Base-by-base conservation (phyloP, 1,140 invertebrate species). In the Drosophila kanapiae region DNA sequence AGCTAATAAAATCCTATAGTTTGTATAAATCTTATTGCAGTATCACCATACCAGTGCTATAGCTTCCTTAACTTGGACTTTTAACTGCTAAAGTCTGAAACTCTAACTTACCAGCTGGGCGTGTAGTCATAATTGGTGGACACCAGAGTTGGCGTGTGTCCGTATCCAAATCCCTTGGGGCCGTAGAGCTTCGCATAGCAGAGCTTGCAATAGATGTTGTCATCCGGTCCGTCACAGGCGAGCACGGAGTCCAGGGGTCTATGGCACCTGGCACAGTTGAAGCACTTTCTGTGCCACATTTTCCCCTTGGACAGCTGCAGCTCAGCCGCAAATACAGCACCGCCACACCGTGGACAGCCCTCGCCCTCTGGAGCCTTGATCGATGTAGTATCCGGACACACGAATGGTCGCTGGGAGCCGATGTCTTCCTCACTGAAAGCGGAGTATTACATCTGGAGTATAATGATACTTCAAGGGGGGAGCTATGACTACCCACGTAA, bases 251-350 rank as follows among this genome's bases (percentile, higher is more conserved):
- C 99, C 70, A 99, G 93, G 38, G 98, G 97, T 76, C 98, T 96
- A 88, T 98, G 97, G 92, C 99, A 99, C 91, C 97, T 96, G 59
- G 95, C 95, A 85, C 98, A 99, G 93, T 96, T 98, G 95, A 98
- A 99, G 93, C 98, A 99, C 90, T 96, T 96, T 93, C 97, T 98
- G 93, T 99, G 98, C 97, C 97, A 99, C 95, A 98, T 97, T 68
- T 96, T 97, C 93, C 97, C 97, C 92, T 98, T 98, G 80, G 97
- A 97, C 38, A 98, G 94, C 94, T 98, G 97, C 93, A 98, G 97
- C 93, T 99, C 98, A 74, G 98, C 98, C 43, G 97, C 97, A 92
- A 98, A 99, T 9, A 99, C 98, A 94, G 96, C 97, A 63, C 98
- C 98, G 47, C 97, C 97, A 91, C 98, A 98, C 62, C 98, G 95